phyloP scores from a whole-genome alignment of 2,888 invertebrate species.

The Clitarchus hookeri region DNA sequence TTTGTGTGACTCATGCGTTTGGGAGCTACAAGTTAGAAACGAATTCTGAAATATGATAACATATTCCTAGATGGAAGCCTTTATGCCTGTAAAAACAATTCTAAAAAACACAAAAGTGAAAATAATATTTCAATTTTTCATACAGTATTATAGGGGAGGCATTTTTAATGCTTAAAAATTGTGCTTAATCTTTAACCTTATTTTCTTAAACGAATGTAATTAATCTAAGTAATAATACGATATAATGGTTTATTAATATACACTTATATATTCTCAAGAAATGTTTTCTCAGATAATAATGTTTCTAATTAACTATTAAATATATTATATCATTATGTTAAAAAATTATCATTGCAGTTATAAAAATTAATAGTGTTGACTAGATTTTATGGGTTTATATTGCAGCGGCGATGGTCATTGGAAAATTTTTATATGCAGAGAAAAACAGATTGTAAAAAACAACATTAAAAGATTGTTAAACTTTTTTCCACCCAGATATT shows the following conservation, averaged over 20 bases:
- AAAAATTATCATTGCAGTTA: slow-evolving; percentile 20
- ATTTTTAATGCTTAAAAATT: slow-evolving; percentile 33
- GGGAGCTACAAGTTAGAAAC: background rate
- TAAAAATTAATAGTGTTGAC: slow-evolving; percentile 16
- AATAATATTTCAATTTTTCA: slow-evolving; percentile 23
- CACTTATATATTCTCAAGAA: background rate
- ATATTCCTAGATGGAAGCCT: slow-evolving; percentile 18
- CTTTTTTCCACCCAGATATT: slow-evolving; percentile 1
- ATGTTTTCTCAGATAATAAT: slow-evolving; percentile 23
- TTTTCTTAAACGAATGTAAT: slow-evolving; percentile 26
- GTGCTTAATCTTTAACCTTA: slow-evolving; percentile 34
- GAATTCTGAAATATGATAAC: background rate
- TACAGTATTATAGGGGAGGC: slow-evolving; percentile 23
- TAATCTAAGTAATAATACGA: slow-evolving; percentile 21
- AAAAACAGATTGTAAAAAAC: slow-evolving; percentile 21
- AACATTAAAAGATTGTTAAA: slow-evolving; percentile 20
- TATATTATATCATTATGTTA: slow-evolving; percentile 26
- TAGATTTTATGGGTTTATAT: slow-evolving; percentile 12
- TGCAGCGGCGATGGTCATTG: background rate
- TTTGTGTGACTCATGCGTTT: background rate
- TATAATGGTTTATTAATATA: slow-evolving; percentile 22
- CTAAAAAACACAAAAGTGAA: slow-evolving; percentile 20
- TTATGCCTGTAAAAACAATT: slow-evolving; percentile 22
- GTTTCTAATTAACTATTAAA: slow-evolving; percentile 22
- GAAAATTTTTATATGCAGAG: slow-evolving; percentile 25